phyloP scores from a whole-genome alignment of 2,113 vertebrate species.

The Brachirus orientalis region DNA sequence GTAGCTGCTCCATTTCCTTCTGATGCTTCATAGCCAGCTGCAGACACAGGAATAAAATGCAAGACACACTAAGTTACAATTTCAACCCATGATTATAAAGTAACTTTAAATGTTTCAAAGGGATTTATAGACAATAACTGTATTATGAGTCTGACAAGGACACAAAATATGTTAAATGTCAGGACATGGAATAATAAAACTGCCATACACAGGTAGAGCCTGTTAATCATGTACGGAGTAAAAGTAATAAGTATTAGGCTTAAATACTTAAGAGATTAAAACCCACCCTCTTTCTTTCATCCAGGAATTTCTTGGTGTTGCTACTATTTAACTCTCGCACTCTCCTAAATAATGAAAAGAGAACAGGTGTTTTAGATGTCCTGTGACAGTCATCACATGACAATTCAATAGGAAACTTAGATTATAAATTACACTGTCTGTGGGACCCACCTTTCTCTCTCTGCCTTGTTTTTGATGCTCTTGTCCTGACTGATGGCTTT shows the following conservation, averaged over 20 bases:
- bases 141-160: background rate
- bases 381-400: background rate
- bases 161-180: no score
- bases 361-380: background rate
- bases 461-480: conserved; percentile 98
- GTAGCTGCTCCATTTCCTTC: conserved; percentile 96
- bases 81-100: background rate
- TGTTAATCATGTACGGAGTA: no score
- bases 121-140: background rate
- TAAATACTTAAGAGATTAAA: background rate
- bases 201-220: no score
- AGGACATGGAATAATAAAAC: no score
- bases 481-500: conserved; percentile 99
- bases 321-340: conserved; percentile 98
- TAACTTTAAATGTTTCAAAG: no score
- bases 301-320: conserved; percentile 99
- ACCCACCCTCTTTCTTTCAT: conserved; percentile 95
- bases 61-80: no score
- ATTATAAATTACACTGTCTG: background rate
- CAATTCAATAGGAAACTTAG: background rate
- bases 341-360: conserved; percentile 81
- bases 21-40: conserved; percentile 97
- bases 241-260: no score
- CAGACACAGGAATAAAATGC: background rate
- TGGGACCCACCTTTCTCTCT: conserved; percentile 90